phyloP scores from a whole-genome alignment of 2,888 invertebrate genomes.

The Tribolium freemani region DNA sequence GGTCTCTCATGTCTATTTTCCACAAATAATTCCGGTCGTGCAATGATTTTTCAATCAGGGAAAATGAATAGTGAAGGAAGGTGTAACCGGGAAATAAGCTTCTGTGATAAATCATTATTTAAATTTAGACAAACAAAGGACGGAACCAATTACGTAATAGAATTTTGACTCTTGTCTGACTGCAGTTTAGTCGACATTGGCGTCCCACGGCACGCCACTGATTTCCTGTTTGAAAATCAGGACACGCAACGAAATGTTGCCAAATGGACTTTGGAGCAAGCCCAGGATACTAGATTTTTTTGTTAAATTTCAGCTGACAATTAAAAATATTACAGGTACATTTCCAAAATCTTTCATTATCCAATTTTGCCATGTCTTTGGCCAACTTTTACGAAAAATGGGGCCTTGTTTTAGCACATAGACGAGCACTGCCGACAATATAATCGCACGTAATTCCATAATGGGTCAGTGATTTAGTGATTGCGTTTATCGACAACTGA shows the following conservation, averaged over 20 bases:
- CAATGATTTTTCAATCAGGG: conserved; percentile 21
- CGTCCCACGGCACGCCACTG: conserved; percentile 35
- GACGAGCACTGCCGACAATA: conserved; percentile 12
- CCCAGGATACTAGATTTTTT: conserved; percentile 43
- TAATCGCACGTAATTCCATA: conserved; percentile 34
- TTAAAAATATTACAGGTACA: conserved; percentile 31
- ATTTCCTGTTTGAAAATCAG: conserved; percentile 44
- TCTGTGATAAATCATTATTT: conserved; percentile 15
- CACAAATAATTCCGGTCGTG: conserved; percentile 5
- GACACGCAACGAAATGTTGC: conserved; percentile 46
- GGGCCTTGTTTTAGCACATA: background rate
- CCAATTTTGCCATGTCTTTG: background rate
- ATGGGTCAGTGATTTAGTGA: conserved; percentile 33
- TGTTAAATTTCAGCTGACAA: conserved; percentile 42
- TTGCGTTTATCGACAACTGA: conserved; percentile 29
- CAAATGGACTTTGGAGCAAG: conserved; percentile 44
- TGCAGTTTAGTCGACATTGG: conserved; percentile 31
- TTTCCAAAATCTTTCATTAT: background rate
- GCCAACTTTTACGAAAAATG: background rate
- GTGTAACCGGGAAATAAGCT: background rate
- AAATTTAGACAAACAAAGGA: conserved; percentile 18
- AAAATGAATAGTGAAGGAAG: conserved; percentile 27
- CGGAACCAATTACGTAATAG: conserved; percentile 39
- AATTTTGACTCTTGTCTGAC: conserved; percentile 30
- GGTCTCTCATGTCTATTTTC: conserved; percentile 1